A percentile compares a stretch with the other conserved stretches of the same genome.
Evolutionary conservation across 2,113 vertebrate species (phyloP).

Genomic region (Motacilla tschutschensis): DNA sequence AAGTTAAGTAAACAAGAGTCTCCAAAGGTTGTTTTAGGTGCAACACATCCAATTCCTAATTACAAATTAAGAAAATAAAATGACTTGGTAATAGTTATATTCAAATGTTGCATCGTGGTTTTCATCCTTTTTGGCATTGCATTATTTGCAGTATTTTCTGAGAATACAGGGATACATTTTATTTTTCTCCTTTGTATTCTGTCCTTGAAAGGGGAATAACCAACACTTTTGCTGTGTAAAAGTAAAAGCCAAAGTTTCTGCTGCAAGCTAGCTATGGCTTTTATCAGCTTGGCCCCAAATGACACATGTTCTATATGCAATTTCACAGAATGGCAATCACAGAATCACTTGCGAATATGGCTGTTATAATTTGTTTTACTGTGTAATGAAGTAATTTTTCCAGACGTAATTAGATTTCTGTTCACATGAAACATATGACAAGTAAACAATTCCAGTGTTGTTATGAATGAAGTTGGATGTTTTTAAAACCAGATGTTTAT

Average conservation of each 20-base stretch:
- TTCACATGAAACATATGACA: constrained; percentile 40
- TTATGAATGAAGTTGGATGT: constrained; percentile 39
- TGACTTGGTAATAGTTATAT: neutral
- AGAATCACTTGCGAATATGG: constrained; percentile 48
- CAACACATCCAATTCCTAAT: neutral
- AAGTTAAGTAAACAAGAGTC: constrained; percentile 33
- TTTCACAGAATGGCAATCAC: constrained; percentile 57
- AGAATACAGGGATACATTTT: neutral
- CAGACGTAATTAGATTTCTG: constrained; percentile 70
- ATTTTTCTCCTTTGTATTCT: neutral
- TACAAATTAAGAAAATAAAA: neutral
- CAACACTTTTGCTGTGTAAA: constrained; percentile 15
- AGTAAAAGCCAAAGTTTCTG: constrained; percentile 29
- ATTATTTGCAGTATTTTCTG: neutral
- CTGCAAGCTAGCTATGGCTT: neutral
- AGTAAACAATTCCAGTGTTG: constrained; percentile 41
- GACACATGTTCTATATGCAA: neutral
- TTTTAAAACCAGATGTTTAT: neutral
- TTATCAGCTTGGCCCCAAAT: neutral
- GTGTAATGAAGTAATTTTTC: constrained; percentile 63
- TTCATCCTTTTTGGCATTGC: neutral
- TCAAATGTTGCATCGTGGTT: neutral
- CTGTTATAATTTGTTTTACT: constrained; percentile 63
- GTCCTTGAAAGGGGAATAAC: constrained; percentile 15
- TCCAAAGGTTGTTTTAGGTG: neutral